phyloP scores from a whole-genome alignment of 2,888 invertebrate species.

The Bellardia pandia region DNA sequence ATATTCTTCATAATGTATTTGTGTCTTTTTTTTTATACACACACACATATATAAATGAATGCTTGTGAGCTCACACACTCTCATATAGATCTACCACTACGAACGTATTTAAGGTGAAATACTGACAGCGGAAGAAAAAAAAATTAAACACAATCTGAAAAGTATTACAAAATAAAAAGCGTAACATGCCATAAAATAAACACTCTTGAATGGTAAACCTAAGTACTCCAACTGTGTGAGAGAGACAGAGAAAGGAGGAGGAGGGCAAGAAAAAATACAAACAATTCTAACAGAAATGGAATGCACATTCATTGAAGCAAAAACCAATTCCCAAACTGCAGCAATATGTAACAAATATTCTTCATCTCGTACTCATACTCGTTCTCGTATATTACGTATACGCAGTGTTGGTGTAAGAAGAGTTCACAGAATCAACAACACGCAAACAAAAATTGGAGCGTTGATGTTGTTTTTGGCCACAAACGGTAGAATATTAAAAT shows the following conservation, averaged over 20 bases:
- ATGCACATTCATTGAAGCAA: conserved; percentile 72
- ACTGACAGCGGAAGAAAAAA: conserved; percentile 51
- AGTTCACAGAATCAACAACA: conserved; percentile 30
- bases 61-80: not conserved
- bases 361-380: conserved; percentile 24
- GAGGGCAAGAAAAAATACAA: conserved; percentile 20
- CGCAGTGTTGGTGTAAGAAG: conserved; percentile 55
- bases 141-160: conserved; percentile 69
- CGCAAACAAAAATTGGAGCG: conserved; percentile 9
- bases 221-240: conserved; percentile 36
- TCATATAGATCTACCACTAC: not conserved
- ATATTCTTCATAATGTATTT: conserved; percentile 8
- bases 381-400: conserved; percentile 54
- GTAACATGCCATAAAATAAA: conserved; percentile 72
- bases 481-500: conserved; percentile 38
- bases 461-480: conserved; percentile 48
- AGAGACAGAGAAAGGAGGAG: not conserved
- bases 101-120: conserved; percentile 58
- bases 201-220: conserved; percentile 62
- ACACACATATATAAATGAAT: not conserved
- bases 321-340: conserved; percentile 74
- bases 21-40: not conserved
- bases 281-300: conserved; percentile 66
- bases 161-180: conserved; percentile 72
- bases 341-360: conserved; percentile 71